A percentile compares a stretch with the other conserved stretches of the same genome.
These are phyloP conservation scores for Damaliscus lunatus DNA, from an alignment of 2,113 vertebrate genomes.

Conservation along the genomic window DNA sequence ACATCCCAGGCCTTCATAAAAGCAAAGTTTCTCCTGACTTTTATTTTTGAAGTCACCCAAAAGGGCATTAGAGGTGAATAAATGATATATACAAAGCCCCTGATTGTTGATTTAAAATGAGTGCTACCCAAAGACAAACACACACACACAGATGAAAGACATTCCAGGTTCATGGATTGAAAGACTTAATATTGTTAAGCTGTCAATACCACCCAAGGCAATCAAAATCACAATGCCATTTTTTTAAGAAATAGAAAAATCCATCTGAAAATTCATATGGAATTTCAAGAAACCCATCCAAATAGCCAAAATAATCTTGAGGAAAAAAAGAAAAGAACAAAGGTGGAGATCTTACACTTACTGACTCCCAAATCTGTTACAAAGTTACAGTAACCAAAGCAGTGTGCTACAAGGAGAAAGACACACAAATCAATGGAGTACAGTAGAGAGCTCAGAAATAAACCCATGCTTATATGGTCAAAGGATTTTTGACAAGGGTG, in stretches of 20 bases:
- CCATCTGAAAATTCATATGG: neutral
- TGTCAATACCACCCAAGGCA: neutral
- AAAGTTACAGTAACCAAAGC: constrained; percentile 3
- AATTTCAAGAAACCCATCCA: neutral
- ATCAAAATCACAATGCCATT: neutral
- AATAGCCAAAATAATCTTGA: neutral
- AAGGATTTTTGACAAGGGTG: neutral
- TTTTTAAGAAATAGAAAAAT: neutral
- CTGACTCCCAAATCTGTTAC: neutral
- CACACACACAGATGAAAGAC: neutral
- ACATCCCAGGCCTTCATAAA: neutral
- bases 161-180: neutral
- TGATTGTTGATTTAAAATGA: neutral
- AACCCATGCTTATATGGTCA: neutral
- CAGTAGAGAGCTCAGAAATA: neutral
- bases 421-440: neutral
- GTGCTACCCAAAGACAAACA: neutral
- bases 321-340: neutral
- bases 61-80: neutral
- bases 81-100: neutral
- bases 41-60: neutral
- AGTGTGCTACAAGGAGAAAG: neutral
- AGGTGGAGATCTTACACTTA: neutral
- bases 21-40: neutral
- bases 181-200: neutral